Evolutionary conservation across 2,888 invertebrate species (phyloP).

Genomic region (Drosophila kanekoi): DNA sequence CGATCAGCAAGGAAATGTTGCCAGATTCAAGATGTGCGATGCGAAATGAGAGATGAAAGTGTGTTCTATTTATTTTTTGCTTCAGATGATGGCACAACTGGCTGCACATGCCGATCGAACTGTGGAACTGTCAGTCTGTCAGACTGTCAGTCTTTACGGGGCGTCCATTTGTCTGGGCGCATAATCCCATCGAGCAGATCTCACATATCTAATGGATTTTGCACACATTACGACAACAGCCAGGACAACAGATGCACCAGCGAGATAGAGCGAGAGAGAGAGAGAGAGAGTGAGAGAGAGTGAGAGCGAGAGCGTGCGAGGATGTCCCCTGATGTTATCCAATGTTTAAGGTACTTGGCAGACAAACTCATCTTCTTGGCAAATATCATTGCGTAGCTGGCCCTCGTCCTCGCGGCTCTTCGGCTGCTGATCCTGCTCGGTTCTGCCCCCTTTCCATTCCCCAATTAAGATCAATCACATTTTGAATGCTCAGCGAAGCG

Average conservation of each 20-base stretch:
- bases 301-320: slow-evolving; percentile 2
- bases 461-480: slow-evolving; percentile 79
- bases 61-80: not conserved
- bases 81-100: slow-evolving; percentile 6
- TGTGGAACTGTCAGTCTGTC: not conserved
- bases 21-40: not conserved
- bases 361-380: slow-evolving; percentile 43
- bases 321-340: slow-evolving; percentile 59
- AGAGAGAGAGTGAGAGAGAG: not conserved
- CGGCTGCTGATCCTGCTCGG: slow-evolving; percentile 17
- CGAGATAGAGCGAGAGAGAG: slow-evolving; percentile 17
- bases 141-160: not conserved
- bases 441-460: slow-evolving; percentile 9
- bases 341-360: slow-evolving; percentile 42
- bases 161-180: slow-evolving; percentile 34
- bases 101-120: slow-evolving; percentile 19
- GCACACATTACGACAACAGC: slow-evolving; percentile 63
- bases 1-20: not conserved
- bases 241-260: slow-evolving; percentile 53
- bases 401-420: slow-evolving; percentile 14
- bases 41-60: slow-evolving; percentile 6
- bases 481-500: slow-evolving; percentile 59
- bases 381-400: slow-evolving; percentile 46
- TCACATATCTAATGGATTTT: slow-evolving; percentile 77
- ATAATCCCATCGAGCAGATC: slow-evolving; percentile 69